These are phyloP conservation scores for Thymelicus sylvestris DNA, from an alignment of 2,888 invertebrate genomes.

Conservation along the genomic window DNA sequence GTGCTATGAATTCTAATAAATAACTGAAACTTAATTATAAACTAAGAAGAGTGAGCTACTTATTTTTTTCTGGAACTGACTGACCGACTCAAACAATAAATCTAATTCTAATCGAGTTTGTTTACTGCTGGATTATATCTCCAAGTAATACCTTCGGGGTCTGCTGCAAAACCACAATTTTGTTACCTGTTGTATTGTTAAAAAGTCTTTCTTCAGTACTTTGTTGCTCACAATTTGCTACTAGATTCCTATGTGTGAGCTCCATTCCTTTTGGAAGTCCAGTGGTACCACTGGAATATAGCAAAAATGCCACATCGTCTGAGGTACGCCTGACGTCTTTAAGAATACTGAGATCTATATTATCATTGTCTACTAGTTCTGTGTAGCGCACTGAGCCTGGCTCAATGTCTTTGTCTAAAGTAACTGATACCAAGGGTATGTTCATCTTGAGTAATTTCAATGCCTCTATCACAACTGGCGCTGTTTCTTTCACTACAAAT, in stretches of 20 bases:
- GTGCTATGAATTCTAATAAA: too few relatives aligned
- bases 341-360: slow-evolving; percentile 76
- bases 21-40: too few relatives aligned
- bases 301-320: slow-evolving; percentile 87
- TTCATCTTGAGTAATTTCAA: slow-evolving; percentile 68
- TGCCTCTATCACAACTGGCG: slow-evolving; percentile 73
- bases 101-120: too few relatives aligned
- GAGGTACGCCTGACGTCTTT: slow-evolving; percentile 64
- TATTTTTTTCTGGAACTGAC: too few relatives aligned
- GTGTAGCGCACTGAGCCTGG: slow-evolving; percentile 84
- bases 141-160: too few relatives aligned
- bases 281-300: slow-evolving; percentile 94
- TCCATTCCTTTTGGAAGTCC: slow-evolving; percentile 91
- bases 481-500: slow-evolving; percentile 79
- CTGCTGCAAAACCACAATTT: neutral
- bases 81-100: too few relatives aligned
- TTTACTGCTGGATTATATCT: too few relatives aligned
- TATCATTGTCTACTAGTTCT: slow-evolving; percentile 79
- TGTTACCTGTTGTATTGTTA: slow-evolving; percentile 53
- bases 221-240: slow-evolving; percentile 76
- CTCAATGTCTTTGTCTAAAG: slow-evolving; percentile 60
- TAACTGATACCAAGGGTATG: slow-evolving; percentile 79
- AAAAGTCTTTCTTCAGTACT: slow-evolving; percentile 56
- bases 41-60: too few relatives aligned
- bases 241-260: slow-evolving; percentile 84